A percentile compares a stretch with the other conserved stretches of the same genome.
Conservation (phyloP, 2,113 vertebrate species). For the Camelus dromedarius region DNA sequence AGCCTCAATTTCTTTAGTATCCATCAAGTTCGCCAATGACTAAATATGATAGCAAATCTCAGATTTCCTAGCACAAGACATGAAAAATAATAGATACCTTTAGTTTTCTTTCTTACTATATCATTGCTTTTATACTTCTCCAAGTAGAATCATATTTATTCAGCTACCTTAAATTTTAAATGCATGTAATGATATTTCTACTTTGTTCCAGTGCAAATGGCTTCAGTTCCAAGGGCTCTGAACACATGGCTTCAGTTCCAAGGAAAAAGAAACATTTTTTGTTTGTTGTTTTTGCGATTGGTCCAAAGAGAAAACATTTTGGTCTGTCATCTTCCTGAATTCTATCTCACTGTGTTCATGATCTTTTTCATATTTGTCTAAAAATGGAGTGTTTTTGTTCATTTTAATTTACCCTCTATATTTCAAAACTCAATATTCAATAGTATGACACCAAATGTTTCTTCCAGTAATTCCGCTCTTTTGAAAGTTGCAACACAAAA, state of each 20-base stretch:
- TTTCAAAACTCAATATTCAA: not conserved
- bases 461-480: not conserved
- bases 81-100: not conserved
- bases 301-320: not conserved
- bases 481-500: not conserved
- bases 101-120: not conserved
- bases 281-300: not conserved
- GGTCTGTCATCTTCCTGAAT: not conserved
- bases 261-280: not conserved
- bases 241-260: not conserved
- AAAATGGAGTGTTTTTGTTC: not conserved
- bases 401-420: not conserved
- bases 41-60: not conserved
- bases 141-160: not conserved
- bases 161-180: not conserved
- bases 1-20: not conserved
- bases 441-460: not conserved
- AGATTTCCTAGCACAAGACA: not conserved
- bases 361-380: not conserved
- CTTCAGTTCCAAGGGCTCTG: not conserved
- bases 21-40: not conserved
- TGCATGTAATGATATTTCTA: not conserved
- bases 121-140: not conserved
- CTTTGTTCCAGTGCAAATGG: not conserved
- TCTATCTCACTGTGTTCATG: not conserved